phyloP scores from a whole-genome alignment of 2,888 invertebrate genomes.

The Scaptomyza tumidula region DNA sequence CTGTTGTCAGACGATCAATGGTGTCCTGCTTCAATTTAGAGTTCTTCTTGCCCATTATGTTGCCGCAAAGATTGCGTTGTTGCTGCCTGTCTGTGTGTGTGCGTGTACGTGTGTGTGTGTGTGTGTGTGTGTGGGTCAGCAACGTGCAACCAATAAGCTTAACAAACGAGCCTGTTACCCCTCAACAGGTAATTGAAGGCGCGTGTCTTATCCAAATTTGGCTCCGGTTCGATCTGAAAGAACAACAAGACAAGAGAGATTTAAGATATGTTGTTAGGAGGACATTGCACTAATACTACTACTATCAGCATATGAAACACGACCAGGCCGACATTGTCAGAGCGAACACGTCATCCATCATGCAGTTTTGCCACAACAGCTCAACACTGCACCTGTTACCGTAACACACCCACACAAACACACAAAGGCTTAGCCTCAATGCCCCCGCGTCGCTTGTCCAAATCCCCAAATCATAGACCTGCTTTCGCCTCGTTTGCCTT shows the following conservation, averaged over 20 bases:
- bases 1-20: slow-evolving; percentile 95
- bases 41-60: slow-evolving; percentile 96
- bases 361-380: slow-evolving; percentile 28
- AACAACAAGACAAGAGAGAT: slow-evolving; percentile 58
- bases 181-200: slow-evolving; percentile 66
- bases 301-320: slow-evolving; percentile 19
- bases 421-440: background rate
- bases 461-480: background rate
- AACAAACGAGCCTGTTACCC: slow-evolving; percentile 18
- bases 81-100: background rate
- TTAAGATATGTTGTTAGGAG: slow-evolving; percentile 39
- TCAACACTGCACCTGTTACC: slow-evolving; percentile 44
- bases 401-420: slow-evolving; percentile 1
- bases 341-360: slow-evolving; percentile 51
- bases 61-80: slow-evolving; percentile 42
- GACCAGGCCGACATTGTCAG: slow-evolving; percentile 37
- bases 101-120: no score
- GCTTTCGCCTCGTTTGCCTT: background rate
- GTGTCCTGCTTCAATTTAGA: slow-evolving; percentile 98
- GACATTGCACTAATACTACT: background rate
- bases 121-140: slow-evolving; percentile 28
- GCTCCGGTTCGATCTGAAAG: slow-evolving; percentile 60
- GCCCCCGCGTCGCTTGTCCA: background rate
- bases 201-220: slow-evolving; percentile 72
- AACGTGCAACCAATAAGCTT: slow-evolving; percentile 10